Conservation (phyloP, 2,888 invertebrate species). For the Tenthredo notha region DNA sequence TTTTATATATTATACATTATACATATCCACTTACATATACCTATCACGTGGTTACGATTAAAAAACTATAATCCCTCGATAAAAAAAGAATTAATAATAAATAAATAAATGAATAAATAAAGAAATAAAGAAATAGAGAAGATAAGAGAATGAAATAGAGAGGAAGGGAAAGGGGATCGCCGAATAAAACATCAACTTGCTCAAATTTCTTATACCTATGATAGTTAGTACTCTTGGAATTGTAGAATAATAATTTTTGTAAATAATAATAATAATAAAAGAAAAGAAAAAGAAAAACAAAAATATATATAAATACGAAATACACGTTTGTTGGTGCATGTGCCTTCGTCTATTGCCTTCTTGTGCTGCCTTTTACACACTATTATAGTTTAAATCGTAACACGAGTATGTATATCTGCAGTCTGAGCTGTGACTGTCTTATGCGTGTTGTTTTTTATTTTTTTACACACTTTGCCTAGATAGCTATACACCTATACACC, state of each 20-base stretch:
- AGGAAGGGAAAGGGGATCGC: slow-evolving; percentile 46
- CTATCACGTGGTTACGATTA: background rate
- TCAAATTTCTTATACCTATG: slow-evolving; percentile 53
- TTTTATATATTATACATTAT: slow-evolving; percentile 7
- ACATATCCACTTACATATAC: background rate
- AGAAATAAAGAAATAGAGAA: background rate
- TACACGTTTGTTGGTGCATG: slow-evolving; percentile 74
- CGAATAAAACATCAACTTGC: slow-evolving; percentile 53
- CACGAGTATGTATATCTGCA: background rate
- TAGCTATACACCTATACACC: slow-evolving; percentile 41
- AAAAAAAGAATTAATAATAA: background rate
- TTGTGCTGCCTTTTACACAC: slow-evolving; percentile 56
- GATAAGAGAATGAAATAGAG: slow-evolving; percentile 17
- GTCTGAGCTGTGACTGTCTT: slow-evolving; percentile 53
- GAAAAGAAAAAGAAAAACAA: background rate
- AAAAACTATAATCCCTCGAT: background rate
- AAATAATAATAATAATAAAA: background rate
- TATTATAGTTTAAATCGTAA: slow-evolving; percentile 1
- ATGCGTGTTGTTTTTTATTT: slow-evolving; percentile 54
- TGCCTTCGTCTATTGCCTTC: slow-evolving; percentile 67
- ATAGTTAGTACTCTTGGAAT: slow-evolving; percentile 54
- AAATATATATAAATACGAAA: slow-evolving; percentile 54
- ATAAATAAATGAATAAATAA: background rate
- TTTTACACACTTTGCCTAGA: slow-evolving; percentile 52
- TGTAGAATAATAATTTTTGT: slow-evolving; percentile 61